These are phyloP conservation scores for Vanessa atalanta DNA, from an alignment of 1,140 invertebrate species.

Conservation along the genomic window DNA sequence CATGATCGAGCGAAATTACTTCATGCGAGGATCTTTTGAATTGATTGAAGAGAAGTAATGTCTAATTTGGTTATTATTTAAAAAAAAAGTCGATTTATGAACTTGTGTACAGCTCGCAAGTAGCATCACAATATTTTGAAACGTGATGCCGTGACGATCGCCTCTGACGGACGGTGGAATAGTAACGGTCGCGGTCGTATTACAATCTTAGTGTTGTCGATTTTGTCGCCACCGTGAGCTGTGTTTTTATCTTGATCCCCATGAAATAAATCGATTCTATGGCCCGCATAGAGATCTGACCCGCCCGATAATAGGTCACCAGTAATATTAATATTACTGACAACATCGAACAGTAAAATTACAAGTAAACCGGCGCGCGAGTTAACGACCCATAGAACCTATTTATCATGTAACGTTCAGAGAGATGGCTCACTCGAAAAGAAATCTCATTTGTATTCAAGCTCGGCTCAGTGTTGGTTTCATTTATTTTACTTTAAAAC, in stretches of 20 bases:
- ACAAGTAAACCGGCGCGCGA: slow-evolving; percentile 63
- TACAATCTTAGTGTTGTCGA: slow-evolving; percentile 45
- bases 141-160: slow-evolving; percentile 51
- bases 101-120: slow-evolving; percentile 3
- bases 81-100: not conserved
- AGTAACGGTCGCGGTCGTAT: slow-evolving; percentile 56
- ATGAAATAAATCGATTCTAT: slow-evolving; percentile 65
- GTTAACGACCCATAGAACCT: slow-evolving; percentile 72
- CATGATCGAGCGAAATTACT: not conserved
- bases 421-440: slow-evolving; percentile 73
- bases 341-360: slow-evolving; percentile 72
- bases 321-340: slow-evolving; percentile 74
- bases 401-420: slow-evolving; percentile 67
- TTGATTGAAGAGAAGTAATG: too few relatives aligned
- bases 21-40: too few relatives aligned
- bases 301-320: slow-evolving; percentile 68
- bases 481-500: slow-evolving; percentile 49
- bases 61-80: too few relatives aligned
- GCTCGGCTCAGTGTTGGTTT: slow-evolving; percentile 48
- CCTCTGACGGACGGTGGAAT: slow-evolving; percentile 27
- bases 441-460: slow-evolving; percentile 73
- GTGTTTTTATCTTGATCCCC: slow-evolving; percentile 56
- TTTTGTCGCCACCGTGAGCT: slow-evolving; percentile 53
- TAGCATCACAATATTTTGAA: slow-evolving; percentile 68
- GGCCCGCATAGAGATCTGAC: slow-evolving; percentile 59